Base-by-base conservation (phyloP, 2,113 vertebrate species). In the Camelus dromedarius region DNA sequence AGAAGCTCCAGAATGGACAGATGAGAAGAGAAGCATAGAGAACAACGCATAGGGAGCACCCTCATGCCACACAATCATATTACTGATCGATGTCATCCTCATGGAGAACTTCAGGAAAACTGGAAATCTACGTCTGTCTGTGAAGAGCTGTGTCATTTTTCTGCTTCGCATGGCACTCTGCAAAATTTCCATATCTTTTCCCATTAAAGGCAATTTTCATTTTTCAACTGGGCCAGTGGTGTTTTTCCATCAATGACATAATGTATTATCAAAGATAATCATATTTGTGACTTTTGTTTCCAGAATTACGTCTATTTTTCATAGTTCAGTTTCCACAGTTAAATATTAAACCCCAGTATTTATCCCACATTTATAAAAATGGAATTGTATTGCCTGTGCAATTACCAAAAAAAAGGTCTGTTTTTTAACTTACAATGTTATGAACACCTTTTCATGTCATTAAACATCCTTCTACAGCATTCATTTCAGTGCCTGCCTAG, bases 361-460 rank as follows among this genome's bases (percentile, higher is more conserved):
- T 95, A 80, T 91, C 91, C 67, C 84, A 8, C 58, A 30, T 73
- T 86, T 95, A 67, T 92, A 75, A 90, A 96, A 89, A 86, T 94
- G 84, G n/a, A 89, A 87, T 67, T 66, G 28, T 52, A 66, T 70
- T 50, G 58, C 38, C 76, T 10, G 24, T 52, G 48, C 54, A 84
- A 54, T 95, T 76, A 50, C 35, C 1, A 8, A 0, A 38, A 46
- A 46, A 50, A 48, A 38, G 58, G 48, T 26, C 67, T 56, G 48
- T 14, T 24, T 89, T 75, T 80, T 83, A 60, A 50, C 46, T 86
- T 56, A 50, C 35, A 66, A 38, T 10, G 12, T 46, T 75, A 56
- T 6, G 48, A 81, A 64, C 35, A 38, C 92, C 28, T 83, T 95
- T 94, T 84, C 3, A 6, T 3, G 13, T 46, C 54, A 75, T 94